Percentiles rank a stretch among this genome's conserved stretches.
Conservation (phyloP, 2,113 vertebrate species). For the Euleptes europaea region DNA sequence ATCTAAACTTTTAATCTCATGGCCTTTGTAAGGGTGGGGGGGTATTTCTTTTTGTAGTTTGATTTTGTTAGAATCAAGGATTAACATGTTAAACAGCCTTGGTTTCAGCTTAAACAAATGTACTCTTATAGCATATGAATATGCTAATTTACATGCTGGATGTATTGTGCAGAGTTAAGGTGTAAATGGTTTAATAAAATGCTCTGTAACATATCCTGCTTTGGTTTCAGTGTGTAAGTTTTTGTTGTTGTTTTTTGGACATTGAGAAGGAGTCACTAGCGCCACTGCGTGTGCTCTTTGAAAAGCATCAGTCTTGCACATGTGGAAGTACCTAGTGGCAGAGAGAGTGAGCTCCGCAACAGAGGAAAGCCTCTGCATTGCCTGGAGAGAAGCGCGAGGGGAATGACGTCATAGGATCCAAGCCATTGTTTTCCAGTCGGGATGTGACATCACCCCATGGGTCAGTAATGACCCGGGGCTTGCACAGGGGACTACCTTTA, state of each 20-base stretch:
- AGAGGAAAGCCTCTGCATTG: too few relatives aligned
- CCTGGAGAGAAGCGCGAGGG: too few relatives aligned
- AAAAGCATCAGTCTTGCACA: too few relatives aligned
- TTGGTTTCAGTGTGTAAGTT: constrained; percentile 33
- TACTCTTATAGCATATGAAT: constrained; percentile 69
- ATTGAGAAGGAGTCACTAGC: constrained; percentile 1
- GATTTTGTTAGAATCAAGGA: constrained; percentile 57
- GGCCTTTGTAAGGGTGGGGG: constrained; percentile 1
- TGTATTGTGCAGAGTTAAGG: constrained; percentile 81
- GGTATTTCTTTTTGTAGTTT: constrained; percentile 55
- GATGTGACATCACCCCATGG: too few relatives aligned
- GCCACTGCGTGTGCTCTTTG: too few relatives aligned
- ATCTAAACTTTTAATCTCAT: constrained; percentile 59
- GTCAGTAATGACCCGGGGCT: too few relatives aligned
- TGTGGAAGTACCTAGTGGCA: too few relatives aligned
- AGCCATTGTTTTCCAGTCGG: too few relatives aligned
- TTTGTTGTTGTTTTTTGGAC: constrained; percentile 15
- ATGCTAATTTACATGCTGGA: constrained; percentile 69
- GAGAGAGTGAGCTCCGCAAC: too few relatives aligned
- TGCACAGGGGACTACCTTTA: too few relatives aligned
- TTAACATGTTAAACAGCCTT: constrained; percentile 61
- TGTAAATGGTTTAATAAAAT: constrained; percentile 88
- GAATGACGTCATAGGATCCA: too few relatives aligned
- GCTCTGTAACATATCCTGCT: constrained; percentile 56
- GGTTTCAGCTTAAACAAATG: constrained; percentile 64